Conservation (phyloP, 1,140 invertebrate genomes). For the Panulirus ornatus region DNA sequence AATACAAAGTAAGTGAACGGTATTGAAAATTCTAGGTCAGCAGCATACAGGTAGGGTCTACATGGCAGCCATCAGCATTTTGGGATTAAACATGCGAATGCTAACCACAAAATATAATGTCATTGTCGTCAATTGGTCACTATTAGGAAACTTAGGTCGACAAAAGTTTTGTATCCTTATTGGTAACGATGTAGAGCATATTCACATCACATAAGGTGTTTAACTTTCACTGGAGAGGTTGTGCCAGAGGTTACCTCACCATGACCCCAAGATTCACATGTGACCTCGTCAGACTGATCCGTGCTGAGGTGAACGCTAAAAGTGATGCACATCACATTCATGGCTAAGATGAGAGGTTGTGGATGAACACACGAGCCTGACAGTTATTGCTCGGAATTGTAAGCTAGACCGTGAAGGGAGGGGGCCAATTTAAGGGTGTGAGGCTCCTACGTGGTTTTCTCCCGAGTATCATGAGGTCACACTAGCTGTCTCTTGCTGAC, state of each 20-base stretch:
- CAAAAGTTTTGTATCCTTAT: background rate
- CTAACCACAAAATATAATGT: background rate
- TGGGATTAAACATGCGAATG: conserved; percentile 7
- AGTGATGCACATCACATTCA: background rate
- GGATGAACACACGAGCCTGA: no score
- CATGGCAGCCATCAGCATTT: conserved; percentile 57
- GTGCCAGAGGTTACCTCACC: conserved; percentile 37
- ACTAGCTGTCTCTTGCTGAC: no score
- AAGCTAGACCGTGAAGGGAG: no score
- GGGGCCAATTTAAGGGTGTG: no score
- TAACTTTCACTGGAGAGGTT: conserved; percentile 55
- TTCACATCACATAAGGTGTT: background rate
- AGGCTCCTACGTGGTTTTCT: no score
- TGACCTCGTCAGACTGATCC: conserved; percentile 39
- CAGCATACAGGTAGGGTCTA: conserved; percentile 27
- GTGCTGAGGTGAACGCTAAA: background rate
- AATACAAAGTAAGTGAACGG: conserved; percentile 1
- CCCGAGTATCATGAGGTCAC: no score
- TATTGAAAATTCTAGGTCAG: conserved; percentile 29
- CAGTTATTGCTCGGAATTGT: no score
- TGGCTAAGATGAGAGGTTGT: background rate
- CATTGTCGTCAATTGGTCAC: background rate
- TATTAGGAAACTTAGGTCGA: background rate
- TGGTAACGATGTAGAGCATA: background rate
- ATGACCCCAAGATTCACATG: conserved; percentile 12